phyloP scores from a whole-genome alignment of 2,888 invertebrate genomes.

The Campopleginae sp. region DNA sequence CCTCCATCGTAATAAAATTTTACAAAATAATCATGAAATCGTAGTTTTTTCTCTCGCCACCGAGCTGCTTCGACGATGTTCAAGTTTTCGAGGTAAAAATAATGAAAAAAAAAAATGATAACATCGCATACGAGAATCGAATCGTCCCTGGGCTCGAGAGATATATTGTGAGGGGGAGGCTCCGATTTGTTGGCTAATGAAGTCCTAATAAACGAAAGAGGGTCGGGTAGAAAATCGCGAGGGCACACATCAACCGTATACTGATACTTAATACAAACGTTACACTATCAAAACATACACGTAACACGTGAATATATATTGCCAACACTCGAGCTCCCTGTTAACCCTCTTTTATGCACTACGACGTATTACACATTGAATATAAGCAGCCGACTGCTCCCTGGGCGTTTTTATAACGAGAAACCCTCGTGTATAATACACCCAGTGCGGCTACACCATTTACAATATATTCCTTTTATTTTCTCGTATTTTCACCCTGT shows the following conservation, averaged over 20 bases:
- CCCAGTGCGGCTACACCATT: slow-evolving; percentile 12
- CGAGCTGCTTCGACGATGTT: not conserved
- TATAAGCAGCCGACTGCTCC: slow-evolving; percentile 29
- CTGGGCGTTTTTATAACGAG: slow-evolving; percentile 51
- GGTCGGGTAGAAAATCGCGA: slow-evolving; percentile 35
- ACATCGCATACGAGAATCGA: not conserved
- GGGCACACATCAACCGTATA: slow-evolving; percentile 62
- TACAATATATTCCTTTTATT: slow-evolving; percentile 28
- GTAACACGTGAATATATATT: slow-evolving; percentile 59
- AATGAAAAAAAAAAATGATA: not conserved
- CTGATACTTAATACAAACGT: slow-evolving; percentile 81
- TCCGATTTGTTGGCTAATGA: slow-evolving; percentile 72
- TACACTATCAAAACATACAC: slow-evolving; percentile 79
- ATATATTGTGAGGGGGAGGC: slow-evolving; percentile 20
- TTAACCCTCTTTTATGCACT: slow-evolving; percentile 47
- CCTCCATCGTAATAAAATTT: slow-evolving; percentile 32
- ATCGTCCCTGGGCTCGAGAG: slow-evolving; percentile 8
- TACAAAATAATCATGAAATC: slow-evolving; percentile 1
- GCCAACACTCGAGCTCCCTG: slow-evolving; percentile 68
- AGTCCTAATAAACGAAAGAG: slow-evolving; percentile 71
- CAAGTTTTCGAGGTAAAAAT: not conserved
- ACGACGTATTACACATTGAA: slow-evolving; percentile 22
- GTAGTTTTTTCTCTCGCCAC: not conserved
- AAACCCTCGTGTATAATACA: slow-evolving; percentile 33
- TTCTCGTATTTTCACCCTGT: slow-evolving; percentile 16